These are phyloP conservation scores for Drosophila busckii DNA, from an alignment of 1,140 invertebrate genomes.

Conservation along the genomic window DNA sequence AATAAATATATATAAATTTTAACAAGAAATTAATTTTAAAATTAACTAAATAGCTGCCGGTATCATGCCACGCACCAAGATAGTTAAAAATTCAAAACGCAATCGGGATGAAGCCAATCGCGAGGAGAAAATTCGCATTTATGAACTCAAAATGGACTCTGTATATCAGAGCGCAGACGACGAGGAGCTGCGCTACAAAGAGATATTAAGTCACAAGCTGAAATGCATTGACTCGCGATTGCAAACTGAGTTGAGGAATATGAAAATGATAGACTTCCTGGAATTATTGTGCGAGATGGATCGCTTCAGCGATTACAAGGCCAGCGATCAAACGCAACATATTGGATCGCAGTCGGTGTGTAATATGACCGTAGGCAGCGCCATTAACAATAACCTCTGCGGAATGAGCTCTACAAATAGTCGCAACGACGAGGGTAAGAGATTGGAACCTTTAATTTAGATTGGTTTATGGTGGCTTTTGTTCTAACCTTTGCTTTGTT, in stretches of 20 bases:
- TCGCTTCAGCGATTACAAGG: constrained; percentile 46
- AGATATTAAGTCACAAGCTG: constrained; percentile 29
- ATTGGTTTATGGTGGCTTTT: constrained; percentile 33
- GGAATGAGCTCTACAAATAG: constrained; percentile 4
- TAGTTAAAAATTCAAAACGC: constrained; percentile 69
- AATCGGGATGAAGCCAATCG: constrained; percentile 67
- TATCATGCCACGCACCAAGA: constrained; percentile 73
- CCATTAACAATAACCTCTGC: constrained; percentile 3
- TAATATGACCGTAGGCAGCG: constrained; percentile 28
- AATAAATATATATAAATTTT: background rate
- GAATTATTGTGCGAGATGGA: constrained; percentile 24
- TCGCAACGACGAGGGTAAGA: constrained; percentile 69
- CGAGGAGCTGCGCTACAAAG: constrained; percentile 32
- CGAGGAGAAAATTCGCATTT: constrained; percentile 68
- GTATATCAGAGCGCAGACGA: constrained; percentile 44
- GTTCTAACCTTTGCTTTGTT: constrained; percentile 30
- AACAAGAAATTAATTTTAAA: background rate
- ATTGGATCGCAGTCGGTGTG: constrained; percentile 44
- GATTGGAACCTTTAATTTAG: constrained; percentile 1
- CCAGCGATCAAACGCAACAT: constrained; percentile 56
- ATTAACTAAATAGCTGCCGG: background rate
- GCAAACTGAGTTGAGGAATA: constrained; percentile 45
- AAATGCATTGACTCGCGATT: constrained; percentile 32
- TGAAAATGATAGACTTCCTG: constrained; percentile 49
- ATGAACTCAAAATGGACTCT: constrained; percentile 60